Conservation (phyloP, 2,797 vertebrate genomes). For the Chelon auratus region DNA sequence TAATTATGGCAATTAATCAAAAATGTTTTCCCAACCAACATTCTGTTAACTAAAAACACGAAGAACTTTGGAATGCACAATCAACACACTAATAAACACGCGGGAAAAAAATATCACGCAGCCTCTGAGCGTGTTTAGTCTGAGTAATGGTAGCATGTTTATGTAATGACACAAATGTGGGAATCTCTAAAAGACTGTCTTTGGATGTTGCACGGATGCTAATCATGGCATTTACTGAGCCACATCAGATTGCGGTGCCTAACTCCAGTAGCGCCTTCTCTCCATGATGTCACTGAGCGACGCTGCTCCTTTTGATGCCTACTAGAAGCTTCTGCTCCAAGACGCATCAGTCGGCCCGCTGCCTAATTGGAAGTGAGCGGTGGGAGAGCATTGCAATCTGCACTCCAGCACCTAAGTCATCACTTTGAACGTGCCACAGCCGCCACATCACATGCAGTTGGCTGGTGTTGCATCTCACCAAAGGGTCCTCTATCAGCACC, state of each 20-base stretch:
- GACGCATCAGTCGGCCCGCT: constrained; percentile 76
- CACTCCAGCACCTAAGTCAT: constrained; percentile 74
- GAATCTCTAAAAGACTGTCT: constrained; percentile 44
- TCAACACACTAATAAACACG: constrained; percentile 30
- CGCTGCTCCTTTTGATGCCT: constrained; percentile 75
- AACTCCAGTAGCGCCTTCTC: constrained; percentile 56
- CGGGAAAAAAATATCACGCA: neutral
- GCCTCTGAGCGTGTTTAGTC: constrained; percentile 20
- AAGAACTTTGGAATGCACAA: constrained; percentile 65
- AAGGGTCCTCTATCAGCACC: constrained; percentile 50
- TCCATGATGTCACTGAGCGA: constrained; percentile 64
- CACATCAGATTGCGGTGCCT: constrained; percentile 48
- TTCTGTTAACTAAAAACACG: constrained; percentile 78
- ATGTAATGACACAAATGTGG: constrained; percentile 45
- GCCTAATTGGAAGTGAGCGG: constrained; percentile 82
- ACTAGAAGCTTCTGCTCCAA: constrained; percentile 79
- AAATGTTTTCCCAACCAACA: constrained; percentile 83
- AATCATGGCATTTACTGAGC: constrained; percentile 58
- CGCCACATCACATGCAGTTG: constrained; percentile 48
- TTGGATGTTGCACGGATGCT: constrained; percentile 39
- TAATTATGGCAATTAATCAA: constrained; percentile 87
- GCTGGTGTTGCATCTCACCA: constrained; percentile 63
- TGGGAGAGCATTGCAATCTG: constrained; percentile 77
- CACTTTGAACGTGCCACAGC: constrained; percentile 69
- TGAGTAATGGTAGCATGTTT: constrained; percentile 28